Base-by-base conservation (phyloP, 2,113 vertebrate species). In the Carollia perspicillata region DNA sequence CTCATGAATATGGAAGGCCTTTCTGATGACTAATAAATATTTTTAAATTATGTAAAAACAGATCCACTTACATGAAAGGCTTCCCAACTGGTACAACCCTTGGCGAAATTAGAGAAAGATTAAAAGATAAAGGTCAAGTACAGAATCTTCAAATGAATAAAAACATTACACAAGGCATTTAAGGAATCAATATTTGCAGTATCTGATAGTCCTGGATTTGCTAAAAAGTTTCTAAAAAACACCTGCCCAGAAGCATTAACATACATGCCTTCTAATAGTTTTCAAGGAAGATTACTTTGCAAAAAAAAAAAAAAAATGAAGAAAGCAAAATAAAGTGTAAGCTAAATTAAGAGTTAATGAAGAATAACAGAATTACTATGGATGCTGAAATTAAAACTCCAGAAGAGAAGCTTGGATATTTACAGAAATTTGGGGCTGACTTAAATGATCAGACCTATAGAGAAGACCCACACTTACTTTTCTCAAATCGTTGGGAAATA, bases 21-120 rank as follows among this genome's bases (percentile, higher is more conserved):
- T 51, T 90, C 65, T 81, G n/a, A 72, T 98, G 79, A 99, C 98
- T 37, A 99, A 99, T 16, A 98, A 99, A 40, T 99, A 99, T 97
- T n/a, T n/a, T 66, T n/a, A 99, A 60, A 60, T 75, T 92, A 98
- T 49, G 66, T 99, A 40, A 99, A 99, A 98, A 99, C 97, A 99
- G 98, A 99, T 99, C 99, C 44, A 98, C 99, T 2, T 99, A 99
- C 97, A 98, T 99, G 97, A 99, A 99, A 99, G 99, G 99, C 35
- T 99, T 99, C 97, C 99, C 99, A 75, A 87, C 98, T 58, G 98
- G 99, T 95, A 98, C 98, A 17, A 98, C 98, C 35, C 98, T 99
- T 23, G 99, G 99, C 98, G 98, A 99, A 86, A 98, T 99, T 96
- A 99, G 99, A 97, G 99, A 99, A 92, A 99, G 99, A 99, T 98